Evolutionary conservation across 2,113 vertebrate species (phyloP), one percentile per base, ranked within the genome.

Genomic region (Platycercus adscitus): DNA sequence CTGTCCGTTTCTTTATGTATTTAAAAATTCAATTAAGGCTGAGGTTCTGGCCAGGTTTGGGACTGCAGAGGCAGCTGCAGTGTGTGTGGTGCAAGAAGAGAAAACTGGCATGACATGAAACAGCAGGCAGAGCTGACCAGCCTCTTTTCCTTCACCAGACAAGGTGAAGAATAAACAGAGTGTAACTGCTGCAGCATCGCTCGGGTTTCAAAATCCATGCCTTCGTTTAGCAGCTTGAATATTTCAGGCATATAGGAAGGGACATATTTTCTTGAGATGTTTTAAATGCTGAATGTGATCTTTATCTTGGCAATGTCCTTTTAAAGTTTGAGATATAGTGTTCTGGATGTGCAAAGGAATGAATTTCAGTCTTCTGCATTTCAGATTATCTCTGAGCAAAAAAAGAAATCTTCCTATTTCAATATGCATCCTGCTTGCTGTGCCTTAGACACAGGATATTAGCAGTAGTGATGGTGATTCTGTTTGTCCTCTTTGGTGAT

Each of bases 301-400:
- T 66, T 55, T 86, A 7, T 89, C 75, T 94, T 92, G 86, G 78
- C 85, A 88, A 46, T 87, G 76, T 91, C 68, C 86, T 53, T 95
- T 94, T 81, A 26, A 92, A 88, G 43, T 75, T 28, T 90, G 87
- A 72, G 81, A 50, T 93, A 41, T 11, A 49, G 35, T 19, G 23
- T n/a, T 58, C 64, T 88, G 78, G 39, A 91, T 66, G 21, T 73
- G 89, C 52, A 73, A 76, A 76, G 66, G 91, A 95, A 81, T 53
- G 50, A 26, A 15, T 95, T 93, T 93, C 50, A 82, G 39, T 56
- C 16, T 84, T 85, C 37, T 92, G 65, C 81, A 72, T 91, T 80
- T 92, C 55, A 87, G 50, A 91, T 95, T 95, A 52, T 82, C 63
- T 89, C 53, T 33, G 21, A 77, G 18, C 1, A 64, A 17, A 82